A percentile compares a stretch with the other conserved stretches of the same genome.
These are phyloP conservation scores for Elachura formosa DNA, from an alignment of 2,113 vertebrate genomes.

Conservation along the genomic window DNA sequence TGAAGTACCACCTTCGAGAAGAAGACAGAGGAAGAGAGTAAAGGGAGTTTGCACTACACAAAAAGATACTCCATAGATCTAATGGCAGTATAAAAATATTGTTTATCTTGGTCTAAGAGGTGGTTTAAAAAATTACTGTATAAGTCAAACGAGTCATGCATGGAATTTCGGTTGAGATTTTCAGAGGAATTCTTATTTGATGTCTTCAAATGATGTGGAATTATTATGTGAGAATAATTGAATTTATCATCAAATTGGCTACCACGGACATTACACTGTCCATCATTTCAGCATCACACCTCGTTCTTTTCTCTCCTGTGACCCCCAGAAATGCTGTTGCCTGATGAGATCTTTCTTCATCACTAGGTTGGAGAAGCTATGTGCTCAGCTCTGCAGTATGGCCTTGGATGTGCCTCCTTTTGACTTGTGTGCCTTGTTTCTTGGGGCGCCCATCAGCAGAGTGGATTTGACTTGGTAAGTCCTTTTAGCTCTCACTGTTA, in stretches of 20 bases:
- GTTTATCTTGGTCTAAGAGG: not conserved
- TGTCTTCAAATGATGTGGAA: not conserved
- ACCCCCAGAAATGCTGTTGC: not conserved
- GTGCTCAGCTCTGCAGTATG: not conserved
- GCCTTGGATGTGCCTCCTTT: not conserved
- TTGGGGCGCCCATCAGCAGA: not conserved
- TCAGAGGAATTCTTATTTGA: not conserved
- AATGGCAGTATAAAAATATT: not conserved
- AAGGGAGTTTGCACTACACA: not conserved
- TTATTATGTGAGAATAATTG: not conserved
- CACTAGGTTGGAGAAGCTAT: not conserved
- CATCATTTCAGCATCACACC: not conserved
- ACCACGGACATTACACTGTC: accelerated
- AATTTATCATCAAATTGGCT: not conserved
- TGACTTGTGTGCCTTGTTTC: not conserved
- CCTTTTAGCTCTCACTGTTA: not conserved
- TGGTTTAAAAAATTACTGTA: not conserved
- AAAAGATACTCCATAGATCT: not conserved
- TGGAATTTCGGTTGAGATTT: not conserved
- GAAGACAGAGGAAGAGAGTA: not conserved
- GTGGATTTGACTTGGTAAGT: not conserved
- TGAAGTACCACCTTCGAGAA: not conserved
- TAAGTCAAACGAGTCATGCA: not conserved
- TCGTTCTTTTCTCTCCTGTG: not conserved
- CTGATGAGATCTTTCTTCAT: not conserved